Base-by-base conservation (phyloP, 2,888 invertebrate genomes). In the Drosophila histrio region DNA sequence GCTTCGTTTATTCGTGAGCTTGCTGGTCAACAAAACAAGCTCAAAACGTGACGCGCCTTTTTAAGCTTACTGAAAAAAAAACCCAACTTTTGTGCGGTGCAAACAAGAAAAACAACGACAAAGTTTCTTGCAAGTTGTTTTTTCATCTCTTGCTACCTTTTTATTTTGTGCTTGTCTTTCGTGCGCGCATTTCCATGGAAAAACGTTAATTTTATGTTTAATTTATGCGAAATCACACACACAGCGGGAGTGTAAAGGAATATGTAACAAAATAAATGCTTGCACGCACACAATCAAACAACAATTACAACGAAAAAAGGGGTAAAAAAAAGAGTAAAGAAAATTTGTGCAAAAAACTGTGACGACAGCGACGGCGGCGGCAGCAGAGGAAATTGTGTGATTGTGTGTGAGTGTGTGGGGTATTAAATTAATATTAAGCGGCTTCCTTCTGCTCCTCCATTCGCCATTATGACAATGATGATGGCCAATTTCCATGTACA, bases 271-370 rank as follows among this genome's bases (percentile, higher is more conserved):
- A 72, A 59, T 77, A 72, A 77, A 77, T 44, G 58, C 57, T 63
- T 38, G 53, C 72, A 71, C 74, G 67, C 71, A 71, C 41, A 71
- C 66, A 62, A 58, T 28, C 54, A 43, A 43, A 38, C 46, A 44
- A 58, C 36, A 43, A 32, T 26, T 34, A 41, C 59, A 53, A 32
- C 53, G 24, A 49, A 44, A 32, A 36, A 46, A 9, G 68, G 60
- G 74, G 57, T 56, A 65, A 38, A 38, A 57, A 54, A 71, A 68
- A 61, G 46, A 34, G 69, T 62, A 58, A 59, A 75, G 79, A 47
- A 78, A 78, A 71, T 76, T 87, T 82, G 87, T 82, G 82, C 82
- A 89, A 87, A 84, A 89, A 85, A 76, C 61, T 84, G 88, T 87
- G 85, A 87, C 87, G 88, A 82, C 70, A 72, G 67, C 63, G 52